Conservation (phyloP, 2,888 invertebrate species). For the Hypomecis atomaria region DNA sequence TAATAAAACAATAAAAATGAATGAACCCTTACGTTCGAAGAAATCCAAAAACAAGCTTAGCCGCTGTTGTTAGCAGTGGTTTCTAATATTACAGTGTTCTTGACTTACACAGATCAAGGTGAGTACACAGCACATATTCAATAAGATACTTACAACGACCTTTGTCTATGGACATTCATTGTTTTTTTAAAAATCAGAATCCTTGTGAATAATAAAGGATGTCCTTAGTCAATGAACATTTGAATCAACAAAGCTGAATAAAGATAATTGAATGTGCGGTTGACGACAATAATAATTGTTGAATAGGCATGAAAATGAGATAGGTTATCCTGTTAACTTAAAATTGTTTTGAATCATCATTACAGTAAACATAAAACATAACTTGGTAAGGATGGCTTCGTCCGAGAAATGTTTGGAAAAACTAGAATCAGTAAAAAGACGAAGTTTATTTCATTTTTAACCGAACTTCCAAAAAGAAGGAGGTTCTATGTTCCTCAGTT, state of each 20-base stretch:
- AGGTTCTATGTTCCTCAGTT: too few relatives aligned
- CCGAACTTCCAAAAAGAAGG: too few relatives aligned
- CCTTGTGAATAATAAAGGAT: slow-evolving; percentile 76
- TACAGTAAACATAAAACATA: background rate
- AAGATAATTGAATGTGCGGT: slow-evolving; percentile 44
- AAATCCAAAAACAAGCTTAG: background rate
- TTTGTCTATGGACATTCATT: slow-evolving; percentile 70
- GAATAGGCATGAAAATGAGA: slow-evolving; percentile 11
- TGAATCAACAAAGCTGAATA: slow-evolving; percentile 68
- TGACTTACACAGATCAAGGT: slow-evolving; percentile 68
- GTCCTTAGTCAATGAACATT: slow-evolving; percentile 70
- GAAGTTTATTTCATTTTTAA: too few relatives aligned
- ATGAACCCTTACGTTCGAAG: too few relatives aligned
- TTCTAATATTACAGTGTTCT: slow-evolving; percentile 23
- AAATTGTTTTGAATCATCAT: background rate
- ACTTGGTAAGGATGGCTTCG: too few relatives aligned
- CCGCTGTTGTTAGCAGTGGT: background rate
- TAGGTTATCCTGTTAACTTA: background rate
- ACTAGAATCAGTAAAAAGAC: too few relatives aligned
- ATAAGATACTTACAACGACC: slow-evolving; percentile 63
- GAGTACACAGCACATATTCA: slow-evolving; percentile 64
- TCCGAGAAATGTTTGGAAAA: too few relatives aligned
- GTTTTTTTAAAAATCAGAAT: slow-evolving; percentile 70
- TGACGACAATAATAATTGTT: slow-evolving; percentile 19
- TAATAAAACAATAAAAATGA: too few relatives aligned